Evolutionary conservation across 2,888 invertebrate genomes (phyloP), one percentile per base, ranked within the genome.

Genomic region (Lasioglossum villosulum): DNA sequence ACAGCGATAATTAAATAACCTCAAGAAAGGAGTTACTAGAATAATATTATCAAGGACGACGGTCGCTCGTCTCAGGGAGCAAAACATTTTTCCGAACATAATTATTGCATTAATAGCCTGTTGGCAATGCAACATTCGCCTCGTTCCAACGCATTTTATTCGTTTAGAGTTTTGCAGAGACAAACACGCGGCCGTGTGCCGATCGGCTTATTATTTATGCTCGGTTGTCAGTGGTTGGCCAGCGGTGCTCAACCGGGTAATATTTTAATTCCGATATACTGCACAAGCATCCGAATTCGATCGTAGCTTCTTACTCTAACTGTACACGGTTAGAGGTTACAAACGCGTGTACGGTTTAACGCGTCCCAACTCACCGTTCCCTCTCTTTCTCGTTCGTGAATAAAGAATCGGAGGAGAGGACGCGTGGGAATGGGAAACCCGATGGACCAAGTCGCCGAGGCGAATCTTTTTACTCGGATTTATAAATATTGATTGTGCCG

Each of bases 161-260:
- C 80, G 75, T 71, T 71, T 84, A 87, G 76, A 86, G 84, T 73
- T 68, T 71, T 86, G 86, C 78, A 86, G 86, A 88, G 76, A 27
- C 76, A 34, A 66, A 48, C 71, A 16, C 42, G 71, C 45, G 45
- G 27, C 27, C 71, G 71, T 45, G 42, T 42, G 71, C 42, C 76
- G 79, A 85, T 83, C 83, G 83, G 75, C 83, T 83, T 85, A 85
- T 85, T 85, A 83, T 83, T 85, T 85, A 85, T 79, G 83, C 83
- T 78, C 78, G 83, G 5, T 82, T 79, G 83, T 83, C 77, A 75
- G 79, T 59, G 56, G 68, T 5, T 27, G 73, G 30, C 30, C 83
- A 83, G 84, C 68, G 83, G 56, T 52, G 42, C 83, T 83, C 71
- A 73, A 56, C 1, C 23, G 27, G 8, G 45, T 12, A 48, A n/a